These are phyloP conservation scores for Labia minor DNA, from an alignment of 2,888 invertebrate genomes.

Conservation along the genomic window DNA sequence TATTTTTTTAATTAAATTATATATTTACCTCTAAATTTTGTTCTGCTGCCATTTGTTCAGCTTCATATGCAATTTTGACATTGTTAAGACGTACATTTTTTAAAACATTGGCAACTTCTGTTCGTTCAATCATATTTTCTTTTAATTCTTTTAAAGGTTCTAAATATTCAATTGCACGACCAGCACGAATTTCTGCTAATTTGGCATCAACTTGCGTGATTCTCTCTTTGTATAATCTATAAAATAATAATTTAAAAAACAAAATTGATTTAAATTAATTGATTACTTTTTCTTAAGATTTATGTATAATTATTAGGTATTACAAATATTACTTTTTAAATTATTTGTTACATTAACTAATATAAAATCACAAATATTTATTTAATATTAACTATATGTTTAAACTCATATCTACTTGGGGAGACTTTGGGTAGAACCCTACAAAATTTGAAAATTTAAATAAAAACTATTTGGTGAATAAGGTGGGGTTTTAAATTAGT, in stretches of 20 bases:
- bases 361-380: conserved; percentile 14
- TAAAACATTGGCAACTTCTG: conserved; percentile 83
- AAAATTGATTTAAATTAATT: conserved; percentile 16
- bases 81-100: conserved; percentile 68
- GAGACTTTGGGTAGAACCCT: too few species aligned
- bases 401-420: not conserved
- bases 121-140: conserved; percentile 72
- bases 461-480: too few species aligned
- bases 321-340: not conserved
- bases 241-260: conserved; percentile 21
- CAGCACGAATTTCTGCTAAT: conserved; percentile 72
- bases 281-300: too few species aligned
- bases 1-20: too few species aligned
- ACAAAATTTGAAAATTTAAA: too few species aligned
- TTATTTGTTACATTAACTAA: not conserved
- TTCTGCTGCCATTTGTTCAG: conserved; percentile 76
- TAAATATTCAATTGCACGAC: conserved; percentile 78
- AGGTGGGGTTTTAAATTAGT: too few species aligned
- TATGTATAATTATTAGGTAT: not conserved
- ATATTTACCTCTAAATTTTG: conserved; percentile 72
- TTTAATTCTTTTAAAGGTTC: conserved; percentile 74
- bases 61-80: conserved; percentile 72
- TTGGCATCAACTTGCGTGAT: conserved; percentile 74
- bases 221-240: conserved; percentile 65
- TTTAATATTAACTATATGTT: not conserved